phyloP scores from a whole-genome alignment of 2,797 vertebrate species.

The Harpagifer antarcticus region DNA sequence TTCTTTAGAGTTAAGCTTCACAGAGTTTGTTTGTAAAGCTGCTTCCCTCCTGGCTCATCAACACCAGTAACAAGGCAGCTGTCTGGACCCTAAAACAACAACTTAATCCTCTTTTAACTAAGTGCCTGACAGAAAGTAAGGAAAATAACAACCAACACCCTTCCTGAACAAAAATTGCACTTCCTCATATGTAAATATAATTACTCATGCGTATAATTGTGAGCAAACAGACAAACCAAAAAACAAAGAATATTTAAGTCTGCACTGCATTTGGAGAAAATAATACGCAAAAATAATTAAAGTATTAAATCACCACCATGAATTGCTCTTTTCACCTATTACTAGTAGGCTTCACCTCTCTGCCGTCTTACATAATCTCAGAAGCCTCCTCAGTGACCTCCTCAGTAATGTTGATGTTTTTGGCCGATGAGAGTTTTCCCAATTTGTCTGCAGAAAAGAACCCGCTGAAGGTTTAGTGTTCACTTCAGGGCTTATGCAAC shows the following conservation, averaged over 20 bases:
- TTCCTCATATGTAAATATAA: not conserved
- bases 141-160: not conserved
- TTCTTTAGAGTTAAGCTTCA: slow-evolving; percentile 1
- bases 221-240: slow-evolving; percentile 17
- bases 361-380: slow-evolving; percentile 3
- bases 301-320: not conserved
- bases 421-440: slow-evolving; percentile 17
- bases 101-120: not conserved
- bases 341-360: not conserved
- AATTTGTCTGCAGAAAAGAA: slow-evolving; percentile 22
- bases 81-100: slow-evolving; percentile 4
- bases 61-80: slow-evolving; percentile 10
- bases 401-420: slow-evolving; percentile 29
- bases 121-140: not conserved
- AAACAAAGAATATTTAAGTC: not conserved
- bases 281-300: not conserved
- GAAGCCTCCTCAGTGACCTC: slow-evolving; percentile 20
- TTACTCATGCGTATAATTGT: slow-evolving; percentile 2
- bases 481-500: slow-evolving; percentile 36
- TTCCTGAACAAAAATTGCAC: not conserved
- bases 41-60: slow-evolving; percentile 16
- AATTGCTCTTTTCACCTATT: not conserved
- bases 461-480: slow-evolving; percentile 5
- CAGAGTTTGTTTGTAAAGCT: slow-evolving; percentile 15
- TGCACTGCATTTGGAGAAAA: not conserved